Percentiles rank a stretch among this genome's conserved stretches.
These are phyloP conservation scores for Silurus aristotelis DNA, from an alignment of 2,797 vertebrate genomes.

Conservation along the genomic window DNA sequence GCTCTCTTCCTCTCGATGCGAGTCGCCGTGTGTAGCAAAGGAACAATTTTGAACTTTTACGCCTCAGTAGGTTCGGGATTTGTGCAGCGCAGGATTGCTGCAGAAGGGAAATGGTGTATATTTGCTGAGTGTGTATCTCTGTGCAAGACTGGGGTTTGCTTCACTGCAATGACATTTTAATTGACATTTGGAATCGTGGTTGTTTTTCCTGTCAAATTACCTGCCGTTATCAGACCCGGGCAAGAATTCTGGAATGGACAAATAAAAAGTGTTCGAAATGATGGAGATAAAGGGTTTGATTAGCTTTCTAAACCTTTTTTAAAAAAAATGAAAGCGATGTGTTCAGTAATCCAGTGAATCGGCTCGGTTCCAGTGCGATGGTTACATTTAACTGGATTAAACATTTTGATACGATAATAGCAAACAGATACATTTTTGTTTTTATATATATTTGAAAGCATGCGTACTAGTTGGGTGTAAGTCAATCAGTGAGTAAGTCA, in stretches of 20 bases:
- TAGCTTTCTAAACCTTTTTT: background rate
- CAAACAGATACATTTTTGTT: too few relatives aligned
- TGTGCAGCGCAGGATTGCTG: background rate
- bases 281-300: background rate
- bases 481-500: too few relatives aligned
- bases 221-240: background rate
- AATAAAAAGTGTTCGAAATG: background rate
- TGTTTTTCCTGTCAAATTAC: background rate
- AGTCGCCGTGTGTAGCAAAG: background rate
- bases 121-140: background rate
- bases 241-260: background rate
- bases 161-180: conserved; percentile 28
- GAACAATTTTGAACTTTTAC: conserved; percentile 24
- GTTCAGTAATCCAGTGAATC: background rate
- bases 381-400: background rate
- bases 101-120: background rate
- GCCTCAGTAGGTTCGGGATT: conserved; percentile 22
- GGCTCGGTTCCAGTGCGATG: background rate
- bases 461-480: background rate
- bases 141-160: background rate
- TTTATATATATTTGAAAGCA: background rate
- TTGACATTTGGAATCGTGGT: conserved; percentile 6
- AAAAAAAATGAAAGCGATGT: background rate
- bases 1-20: background rate
- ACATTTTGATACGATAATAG: too few relatives aligned